phyloP scores from a whole-genome alignment of 2,797 vertebrate species.

The Holocentrus rufus region DNA sequence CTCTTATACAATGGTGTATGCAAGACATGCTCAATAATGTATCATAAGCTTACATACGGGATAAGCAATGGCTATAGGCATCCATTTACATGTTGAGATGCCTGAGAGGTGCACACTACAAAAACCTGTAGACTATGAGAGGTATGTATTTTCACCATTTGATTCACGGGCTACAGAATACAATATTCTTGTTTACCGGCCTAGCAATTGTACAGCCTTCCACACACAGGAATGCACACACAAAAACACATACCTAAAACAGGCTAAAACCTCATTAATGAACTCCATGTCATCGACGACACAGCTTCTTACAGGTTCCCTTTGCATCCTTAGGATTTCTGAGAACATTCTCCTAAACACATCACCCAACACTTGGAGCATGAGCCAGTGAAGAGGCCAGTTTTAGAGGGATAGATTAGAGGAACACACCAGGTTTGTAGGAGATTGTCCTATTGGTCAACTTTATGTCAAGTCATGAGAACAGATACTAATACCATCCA shows the following conservation, averaged over 20 bases:
- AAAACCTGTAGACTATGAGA: constrained; percentile 13
- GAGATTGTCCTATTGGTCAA: no score
- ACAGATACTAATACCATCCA: no score
- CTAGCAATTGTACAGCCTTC: neutral
- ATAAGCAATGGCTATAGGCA: neutral
- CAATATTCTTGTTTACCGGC: neutral
- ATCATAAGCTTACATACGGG: constrained; percentile 20
- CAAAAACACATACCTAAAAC: neutral
- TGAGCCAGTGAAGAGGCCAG: no score
- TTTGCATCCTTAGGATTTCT: neutral
- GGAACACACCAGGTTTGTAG: no score
- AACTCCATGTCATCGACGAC: neutral
- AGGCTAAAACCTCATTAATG: neutral
- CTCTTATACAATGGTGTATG: neutral
- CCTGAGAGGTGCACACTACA: constrained; percentile 10
- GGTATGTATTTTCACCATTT: constrained; percentile 23
- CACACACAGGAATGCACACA: neutral
- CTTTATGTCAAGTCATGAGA: no score
- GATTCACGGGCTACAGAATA: constrained; percentile 3
- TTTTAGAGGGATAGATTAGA: no score
- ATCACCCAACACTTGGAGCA: no score
- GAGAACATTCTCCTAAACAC: neutral
- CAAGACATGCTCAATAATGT: constrained; percentile 23
- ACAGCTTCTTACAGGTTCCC: neutral
- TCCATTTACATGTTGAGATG: constrained; percentile 25